Evolutionary conservation across 2,888 invertebrate genomes (phyloP), one percentile per base, ranked within the genome.

Genomic region (Eilema depressum): DNA sequence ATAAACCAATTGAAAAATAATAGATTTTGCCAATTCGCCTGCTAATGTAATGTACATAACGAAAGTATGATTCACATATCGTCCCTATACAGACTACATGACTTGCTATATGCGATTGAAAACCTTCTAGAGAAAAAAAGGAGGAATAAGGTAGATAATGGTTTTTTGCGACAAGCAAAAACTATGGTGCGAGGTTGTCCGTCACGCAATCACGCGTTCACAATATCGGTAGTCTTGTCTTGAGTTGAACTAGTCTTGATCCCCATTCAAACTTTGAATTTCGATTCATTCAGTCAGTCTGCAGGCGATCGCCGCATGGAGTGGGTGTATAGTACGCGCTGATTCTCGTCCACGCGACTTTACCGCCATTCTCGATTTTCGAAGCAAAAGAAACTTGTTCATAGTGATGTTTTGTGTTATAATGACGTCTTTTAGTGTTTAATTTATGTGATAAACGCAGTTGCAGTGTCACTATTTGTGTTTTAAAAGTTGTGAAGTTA

Each of bases 391-490:
- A 89, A 91, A 91, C 91, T 89, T 80, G 69, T 77, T 79, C 82
- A 80, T 73, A 83, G 91, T 91, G 87, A 76, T 81, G 82, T 85
- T 88, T 77, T 79, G 86, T 88, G 86, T 75, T 70, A 88, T 81
- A 85, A 92, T 91, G 89, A 89, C 89, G 77, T 84, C 77, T 74
- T 83, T 87, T 71, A 83, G 90, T 92, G 91, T 81, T 79, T 77
- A 85, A 81, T 79, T 79, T 78, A 82, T 78, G 91, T 92, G 92
- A 86, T 86, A 79, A 76, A 78, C 76, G 79, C 68, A 74, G 77
- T 76, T 75, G 37, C 72, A 77, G 82, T 83, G 85, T 83, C 20
- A 74, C 53, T 70, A 76, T 76, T 81, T 80, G 79, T 80, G 86
- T 82, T 82, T 75, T 64, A 37, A 60, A 75, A 84, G 81, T 85